Evolutionary conservation across 1,140 invertebrate genomes (phyloP).

Genomic region (Caenorhabditis briggsae): DNA sequence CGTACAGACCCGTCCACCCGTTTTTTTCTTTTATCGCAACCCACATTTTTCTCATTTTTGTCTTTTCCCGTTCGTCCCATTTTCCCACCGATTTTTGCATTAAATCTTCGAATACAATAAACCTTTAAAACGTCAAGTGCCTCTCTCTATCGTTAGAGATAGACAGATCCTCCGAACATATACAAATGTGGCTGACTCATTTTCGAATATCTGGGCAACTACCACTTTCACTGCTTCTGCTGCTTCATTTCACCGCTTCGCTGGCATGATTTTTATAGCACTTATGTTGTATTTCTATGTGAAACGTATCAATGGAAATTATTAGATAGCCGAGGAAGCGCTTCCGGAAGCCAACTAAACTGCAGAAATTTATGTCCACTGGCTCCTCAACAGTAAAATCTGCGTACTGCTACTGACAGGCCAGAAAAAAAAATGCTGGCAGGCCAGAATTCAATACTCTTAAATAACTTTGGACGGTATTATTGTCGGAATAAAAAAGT

Average conservation of each 20-base stretch:
- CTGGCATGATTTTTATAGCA: not conserved
- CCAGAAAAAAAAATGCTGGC: no score
- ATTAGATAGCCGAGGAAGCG: no score
- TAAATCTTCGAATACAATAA: slow-evolving; percentile 45
- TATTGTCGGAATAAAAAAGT: no score
- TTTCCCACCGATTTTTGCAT: not conserved
- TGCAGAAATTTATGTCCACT: no score
- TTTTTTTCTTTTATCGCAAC: not conserved
- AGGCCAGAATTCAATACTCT: no score
- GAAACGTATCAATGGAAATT: no score
- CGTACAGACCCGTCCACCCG: not conserved
- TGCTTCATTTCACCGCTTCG: not conserved
- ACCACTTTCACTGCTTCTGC: not conserved
- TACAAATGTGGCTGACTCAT: slow-evolving; percentile 8
- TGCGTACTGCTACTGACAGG: no score
- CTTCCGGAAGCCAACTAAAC: no score
- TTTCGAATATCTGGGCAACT: slow-evolving; percentile 1
- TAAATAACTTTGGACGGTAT: no score
- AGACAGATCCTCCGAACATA: not conserved
- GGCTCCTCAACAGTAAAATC: no score
- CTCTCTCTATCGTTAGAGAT: no score
- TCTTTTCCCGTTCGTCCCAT: not conserved
- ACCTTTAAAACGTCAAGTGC: slow-evolving; percentile 21
- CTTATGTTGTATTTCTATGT: no score
- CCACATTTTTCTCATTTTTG: not conserved